Evolutionary conservation across 2,888 invertebrate genomes (phyloP).

Genomic region (Drosophila conformis): DNA sequence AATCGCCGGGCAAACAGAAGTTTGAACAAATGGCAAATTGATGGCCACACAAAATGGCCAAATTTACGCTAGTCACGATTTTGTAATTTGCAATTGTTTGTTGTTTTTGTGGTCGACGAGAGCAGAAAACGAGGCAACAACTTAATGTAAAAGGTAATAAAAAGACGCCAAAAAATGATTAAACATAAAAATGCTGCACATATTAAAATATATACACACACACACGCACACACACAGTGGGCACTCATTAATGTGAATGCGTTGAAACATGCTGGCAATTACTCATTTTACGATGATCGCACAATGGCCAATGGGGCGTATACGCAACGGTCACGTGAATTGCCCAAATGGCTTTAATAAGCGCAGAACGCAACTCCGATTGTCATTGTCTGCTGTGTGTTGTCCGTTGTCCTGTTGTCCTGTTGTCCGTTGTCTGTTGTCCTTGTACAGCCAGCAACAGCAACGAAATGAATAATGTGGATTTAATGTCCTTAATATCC

Average conservation of each 20-base stretch:
- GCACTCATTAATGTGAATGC: constrained; percentile 75
- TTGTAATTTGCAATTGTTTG: constrained; percentile 74
- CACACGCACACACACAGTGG: constrained; percentile 34
- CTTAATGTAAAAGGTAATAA: constrained; percentile 68
- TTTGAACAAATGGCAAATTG: constrained; percentile 65
- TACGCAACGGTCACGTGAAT: constrained; percentile 68
- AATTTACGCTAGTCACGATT: constrained; percentile 81
- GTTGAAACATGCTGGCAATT: constrained; percentile 78
- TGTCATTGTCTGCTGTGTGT: constrained; percentile 59
- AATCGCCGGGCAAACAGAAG: constrained; percentile 17
- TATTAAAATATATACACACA: constrained; percentile 39
- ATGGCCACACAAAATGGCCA: constrained; percentile 63
- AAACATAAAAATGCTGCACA: constrained; percentile 73
- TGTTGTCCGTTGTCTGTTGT: constrained; percentile 19
- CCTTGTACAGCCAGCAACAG: constrained; percentile 26
- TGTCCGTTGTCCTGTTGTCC: constrained; percentile 8
- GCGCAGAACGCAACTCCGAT: constrained; percentile 43
- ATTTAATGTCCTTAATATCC: constrained; percentile 77
- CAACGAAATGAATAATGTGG: constrained; percentile 70
- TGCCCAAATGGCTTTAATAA: constrained; percentile 68
- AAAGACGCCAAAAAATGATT: constrained; percentile 72
- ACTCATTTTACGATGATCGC: constrained; percentile 80
- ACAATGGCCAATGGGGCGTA: constrained; percentile 67
- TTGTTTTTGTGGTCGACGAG: constrained; percentile 25
- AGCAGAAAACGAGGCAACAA: constrained; percentile 47